A percentile compares a stretch with the other conserved stretches of the same genome.
Conservation (phyloP, 2,888 invertebrate species). For the Anthophora plumipes region DNA sequence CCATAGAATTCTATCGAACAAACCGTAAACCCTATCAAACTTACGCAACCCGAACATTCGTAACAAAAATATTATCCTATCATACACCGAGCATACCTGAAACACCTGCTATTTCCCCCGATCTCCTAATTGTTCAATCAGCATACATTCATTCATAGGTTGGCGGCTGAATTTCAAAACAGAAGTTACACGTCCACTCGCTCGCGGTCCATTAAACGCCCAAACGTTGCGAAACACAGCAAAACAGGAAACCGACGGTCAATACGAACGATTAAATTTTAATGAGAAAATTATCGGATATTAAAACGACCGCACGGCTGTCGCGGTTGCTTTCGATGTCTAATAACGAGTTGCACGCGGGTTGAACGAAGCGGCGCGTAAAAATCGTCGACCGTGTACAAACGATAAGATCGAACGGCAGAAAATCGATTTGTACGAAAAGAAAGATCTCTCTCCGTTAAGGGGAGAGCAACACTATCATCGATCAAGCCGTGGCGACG, state of each 20-base stretch:
- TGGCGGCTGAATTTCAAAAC: not conserved
- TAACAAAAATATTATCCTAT: not conserved
- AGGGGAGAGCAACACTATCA: conserved; percentile 42
- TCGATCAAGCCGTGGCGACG: conserved; percentile 60
- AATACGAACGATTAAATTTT: conserved; percentile 23
- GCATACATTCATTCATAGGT: not conserved
- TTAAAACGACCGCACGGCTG: conserved; percentile 7
- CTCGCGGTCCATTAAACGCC: not conserved
- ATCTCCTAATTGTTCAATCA: conserved; percentile 17
- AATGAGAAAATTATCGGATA: conserved; percentile 35
- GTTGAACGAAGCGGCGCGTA: not conserved
- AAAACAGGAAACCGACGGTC: conserved; percentile 9
- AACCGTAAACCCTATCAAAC: not conserved
- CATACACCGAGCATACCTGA: not conserved
- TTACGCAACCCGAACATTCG: not conserved
- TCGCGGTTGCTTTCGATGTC: conserved; percentile 23
- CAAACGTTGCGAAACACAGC: not conserved
- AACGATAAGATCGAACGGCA: conserved; percentile 38
- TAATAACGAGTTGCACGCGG: conserved; percentile 24
- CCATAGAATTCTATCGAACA: too few relatives aligned
- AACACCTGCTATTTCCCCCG: conserved; percentile 6
- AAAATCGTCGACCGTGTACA: conserved; percentile 31
- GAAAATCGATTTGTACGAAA: conserved; percentile 59
- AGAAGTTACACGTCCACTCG: not conserved
- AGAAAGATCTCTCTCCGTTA: conserved; percentile 44